phyloP scores from a whole-genome alignment of 2,888 invertebrate species.

The Parnassius glacialis region DNA sequence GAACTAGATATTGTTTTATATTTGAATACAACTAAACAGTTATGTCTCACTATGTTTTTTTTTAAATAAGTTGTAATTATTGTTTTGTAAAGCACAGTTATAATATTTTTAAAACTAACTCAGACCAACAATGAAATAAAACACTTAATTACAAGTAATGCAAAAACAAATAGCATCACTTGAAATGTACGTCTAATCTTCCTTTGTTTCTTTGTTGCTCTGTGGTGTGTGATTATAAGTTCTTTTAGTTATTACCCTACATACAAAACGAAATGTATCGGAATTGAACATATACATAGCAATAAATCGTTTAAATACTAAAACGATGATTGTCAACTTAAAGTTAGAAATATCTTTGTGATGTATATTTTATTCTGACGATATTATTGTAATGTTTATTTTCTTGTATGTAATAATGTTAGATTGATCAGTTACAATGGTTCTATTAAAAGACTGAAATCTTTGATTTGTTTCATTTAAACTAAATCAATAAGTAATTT shows the following conservation, averaged over 20 bases:
- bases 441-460: conserved; percentile 80
- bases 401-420: conserved; percentile 55
- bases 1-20: too few species aligned
- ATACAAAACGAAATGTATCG: conserved; percentile 4
- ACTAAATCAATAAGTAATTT: too few species aligned
- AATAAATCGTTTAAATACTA: conserved; percentile 17
- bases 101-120: too few species aligned
- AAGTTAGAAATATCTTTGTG: conserved; percentile 33
- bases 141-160: too few species aligned
- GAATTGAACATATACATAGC: conserved; percentile 16
- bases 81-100: too few species aligned
- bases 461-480: conserved; percentile 35
- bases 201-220: too few species aligned
- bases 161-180: too few species aligned
- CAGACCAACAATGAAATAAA: too few species aligned
- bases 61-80: too few species aligned
- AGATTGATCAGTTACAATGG: conserved; percentile 64
- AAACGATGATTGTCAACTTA: conserved; percentile 17
- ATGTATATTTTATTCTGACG: conserved; percentile 27
- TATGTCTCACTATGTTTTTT: too few species aligned
- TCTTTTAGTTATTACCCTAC: background rate
- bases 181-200: too few species aligned
- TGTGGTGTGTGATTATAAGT: background rate
- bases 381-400: conserved; percentile 40
- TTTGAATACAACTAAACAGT: too few species aligned